Base-by-base conservation (phyloP, 92 coral and sea anemone species). In the Actinernus sp. region DNA sequence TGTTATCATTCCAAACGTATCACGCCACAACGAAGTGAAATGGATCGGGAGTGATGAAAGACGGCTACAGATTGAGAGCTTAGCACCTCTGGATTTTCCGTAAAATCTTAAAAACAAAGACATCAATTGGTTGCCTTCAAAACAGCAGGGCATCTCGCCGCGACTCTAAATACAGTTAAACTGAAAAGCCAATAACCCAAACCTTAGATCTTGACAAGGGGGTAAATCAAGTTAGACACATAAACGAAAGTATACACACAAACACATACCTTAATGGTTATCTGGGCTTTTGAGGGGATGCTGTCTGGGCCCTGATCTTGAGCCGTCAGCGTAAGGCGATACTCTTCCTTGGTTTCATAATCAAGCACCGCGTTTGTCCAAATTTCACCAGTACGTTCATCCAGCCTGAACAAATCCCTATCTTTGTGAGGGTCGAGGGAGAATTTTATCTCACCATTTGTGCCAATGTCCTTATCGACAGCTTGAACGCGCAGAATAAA, bases 231-330 rank as follows among this genome's bases (percentile, higher is more conserved):
- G 30, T 20, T 36, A 4, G 31, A 49, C 11, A 3, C 21, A 9
- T 4, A n/a, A 55, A 7, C 37, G 29, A 3, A 2, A 34, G 23
- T 13, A 17, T 0, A 21, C 14, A 11, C 26, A 16, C 1, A 33
- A 22, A 28, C 60, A 39, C 97, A 59, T 62, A 90, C 97, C 97
- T 90, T 64, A 14, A 90, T 61, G 8, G 79, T 80, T 13, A 83
- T 65, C 8, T 72, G 63, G 13, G 97, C 82, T 19, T 55, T 71
- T 13, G 77, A 58, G 1, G 89, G 92, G 16, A 86, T 90, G 26
- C 92, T 81, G 61, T 90, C 97, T 1, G 92, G 89, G 0, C 97
- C 97, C 18, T 67, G 91, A 55, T 90, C 97, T 29, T 51, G 68
- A 2, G 97, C 97, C 26, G 79, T 72, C 18, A 90, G 79, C 14